Evolutionary conservation across 92 coral and sea anemone species (phyloP), one percentile per base, ranked within the genome.

Genomic region (Phenganax subtilis): DNA sequence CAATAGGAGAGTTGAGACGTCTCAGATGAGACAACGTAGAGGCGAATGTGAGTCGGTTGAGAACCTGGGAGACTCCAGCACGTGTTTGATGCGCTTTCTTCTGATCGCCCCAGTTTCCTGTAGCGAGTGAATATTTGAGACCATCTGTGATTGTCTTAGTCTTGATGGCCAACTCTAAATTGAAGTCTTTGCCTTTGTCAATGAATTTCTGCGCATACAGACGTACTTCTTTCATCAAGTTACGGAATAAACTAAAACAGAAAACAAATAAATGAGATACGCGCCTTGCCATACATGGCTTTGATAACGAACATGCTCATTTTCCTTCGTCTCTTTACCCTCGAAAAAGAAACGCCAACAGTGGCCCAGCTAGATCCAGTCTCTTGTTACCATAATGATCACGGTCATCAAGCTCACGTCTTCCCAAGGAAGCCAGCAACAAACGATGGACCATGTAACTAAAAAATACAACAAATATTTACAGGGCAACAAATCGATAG

Each of bases 361-460:
- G 83, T 52, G 98, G 98, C 54, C 98, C 98, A 37, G 98, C 98
- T 64, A 94, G 89, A 78, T 94, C 98, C 89, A 94, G 80, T 60
- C 98, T 87, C 61, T 94, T 94, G 90, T 94, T 94, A 47, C 98
- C 98, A 88, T 94, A 94, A 88, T 94, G 98, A 94, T 94, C 98
- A 69, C 98, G 97, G 74, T 94, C 98, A 65, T 94, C 98, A 66
- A 94, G 92, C 74, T 90, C 98, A 57, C 98, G 85, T 63, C 98
- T 84, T 57, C 98, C 98, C 69, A 94, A 85, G 12, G 97, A 96
- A 71, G 98, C 98, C 57, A 92, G 69, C 53, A 94, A 84, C 61
- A 94, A 91, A 82, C 98, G 88, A 66, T 94, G 98, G 12, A 94
- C 98, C 98, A 94, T 94, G 82, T 94, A 94, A 16, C 97, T 93